Evolutionary conservation across 23 tunicate genomes (phyloP).

Genomic region (Trididemnum clinides): DNA sequence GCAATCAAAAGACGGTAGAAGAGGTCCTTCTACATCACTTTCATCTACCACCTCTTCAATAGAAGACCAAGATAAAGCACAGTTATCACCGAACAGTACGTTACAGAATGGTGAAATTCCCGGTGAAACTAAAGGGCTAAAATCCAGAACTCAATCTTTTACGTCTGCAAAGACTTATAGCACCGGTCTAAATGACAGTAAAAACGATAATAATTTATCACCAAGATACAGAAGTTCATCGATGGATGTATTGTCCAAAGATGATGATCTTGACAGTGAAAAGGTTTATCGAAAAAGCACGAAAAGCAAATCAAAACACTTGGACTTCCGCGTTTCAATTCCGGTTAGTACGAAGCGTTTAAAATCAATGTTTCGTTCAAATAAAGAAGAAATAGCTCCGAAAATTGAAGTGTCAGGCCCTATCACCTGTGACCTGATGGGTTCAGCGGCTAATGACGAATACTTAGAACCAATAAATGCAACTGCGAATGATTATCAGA

Average conservation of each 20-base stretch:
- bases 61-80: too few relatives aligned
- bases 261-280: not conserved
- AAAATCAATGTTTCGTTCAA: constrained; percentile 9
- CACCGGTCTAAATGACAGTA: not conserved
- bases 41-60: too few relatives aligned
- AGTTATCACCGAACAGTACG: too few relatives aligned
- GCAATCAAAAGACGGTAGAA: too few relatives aligned
- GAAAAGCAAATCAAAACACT: not conserved
- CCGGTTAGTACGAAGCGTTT: constrained; percentile 8
- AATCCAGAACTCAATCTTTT: not conserved
- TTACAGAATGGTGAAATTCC: too few relatives aligned
- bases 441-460: constrained; percentile 21
- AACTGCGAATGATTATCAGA: not conserved
- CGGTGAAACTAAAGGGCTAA: too few relatives aligned
- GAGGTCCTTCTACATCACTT: too few relatives aligned
- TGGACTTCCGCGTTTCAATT: constrained; percentile 9
- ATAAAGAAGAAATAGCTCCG: constrained; percentile 6
- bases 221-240: constrained; percentile 3
- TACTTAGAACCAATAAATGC: not conserved
- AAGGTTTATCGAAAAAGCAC: not conserved
- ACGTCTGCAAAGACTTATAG: not conserved
- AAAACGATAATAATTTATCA: not conserved
- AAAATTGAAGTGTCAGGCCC: constrained; percentile 36
- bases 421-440: constrained; percentile 24
- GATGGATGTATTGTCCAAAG: not conserved